These are phyloP conservation scores for Corynorhinus townsendii DNA, from an alignment of 2,113 vertebrate species.

Conservation along the genomic window DNA sequence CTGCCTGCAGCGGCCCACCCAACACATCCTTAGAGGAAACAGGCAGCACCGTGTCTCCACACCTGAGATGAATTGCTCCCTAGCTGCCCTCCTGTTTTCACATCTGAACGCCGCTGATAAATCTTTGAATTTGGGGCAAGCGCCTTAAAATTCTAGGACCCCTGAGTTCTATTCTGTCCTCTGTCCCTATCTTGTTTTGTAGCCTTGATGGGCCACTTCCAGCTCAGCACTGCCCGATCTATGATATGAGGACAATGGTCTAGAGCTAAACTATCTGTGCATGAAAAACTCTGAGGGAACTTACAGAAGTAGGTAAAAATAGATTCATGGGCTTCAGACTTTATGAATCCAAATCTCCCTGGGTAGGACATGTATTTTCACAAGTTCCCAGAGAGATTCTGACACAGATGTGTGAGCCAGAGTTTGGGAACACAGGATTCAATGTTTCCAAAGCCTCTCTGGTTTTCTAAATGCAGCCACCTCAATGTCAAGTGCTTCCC, in stretches of 20 bases:
- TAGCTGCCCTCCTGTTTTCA: neutral
- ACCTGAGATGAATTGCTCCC: constrained; percentile 49
- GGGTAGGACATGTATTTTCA: neutral
- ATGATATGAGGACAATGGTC: neutral
- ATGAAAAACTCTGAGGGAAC: neutral
- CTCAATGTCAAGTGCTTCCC: neutral
- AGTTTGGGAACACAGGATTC: neutral
- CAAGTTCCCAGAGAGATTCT: neutral
- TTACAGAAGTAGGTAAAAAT: neutral
- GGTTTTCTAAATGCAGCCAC: neutral
- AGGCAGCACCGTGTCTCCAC: neutral
- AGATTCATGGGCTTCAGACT: neutral
- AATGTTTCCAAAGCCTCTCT: neutral
- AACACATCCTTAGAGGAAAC: constrained; percentile 24
- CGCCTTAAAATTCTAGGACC: neutral
- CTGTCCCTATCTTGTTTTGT: neutral
- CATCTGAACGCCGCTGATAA: neutral
- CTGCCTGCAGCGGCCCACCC: constrained; percentile 34
- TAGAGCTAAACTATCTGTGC: neutral
- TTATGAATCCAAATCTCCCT: neutral
- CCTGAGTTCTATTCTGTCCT: neutral
- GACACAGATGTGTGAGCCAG: neutral
- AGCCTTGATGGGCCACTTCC: neutral
- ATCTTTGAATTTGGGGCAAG: neutral
- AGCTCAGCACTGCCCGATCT: neutral